Percentiles rank a stretch among this genome's conserved stretches.
phyloP scores from a whole-genome alignment of 2,888 invertebrate genomes.

The Fragum fragum region DNA sequence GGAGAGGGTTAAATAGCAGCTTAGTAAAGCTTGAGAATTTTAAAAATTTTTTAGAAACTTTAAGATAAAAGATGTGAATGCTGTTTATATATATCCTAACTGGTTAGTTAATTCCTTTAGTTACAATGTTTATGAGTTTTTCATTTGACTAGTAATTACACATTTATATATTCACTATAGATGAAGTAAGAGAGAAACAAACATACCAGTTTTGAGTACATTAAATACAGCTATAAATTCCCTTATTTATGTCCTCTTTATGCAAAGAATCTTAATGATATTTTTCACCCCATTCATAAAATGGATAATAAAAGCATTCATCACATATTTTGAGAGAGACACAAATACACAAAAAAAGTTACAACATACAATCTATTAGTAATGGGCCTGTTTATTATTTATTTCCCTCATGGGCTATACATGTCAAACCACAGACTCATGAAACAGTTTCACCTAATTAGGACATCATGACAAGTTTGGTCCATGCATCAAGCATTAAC shows the following conservation, averaged over 20 bases:
- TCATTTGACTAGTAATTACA: no score
- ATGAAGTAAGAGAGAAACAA: not conserved
- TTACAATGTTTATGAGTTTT: no score
- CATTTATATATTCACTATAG: no score
- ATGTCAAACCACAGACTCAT: not conserved
- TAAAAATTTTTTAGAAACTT: no score
- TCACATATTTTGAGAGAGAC: not conserved
- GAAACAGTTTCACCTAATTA: no score
- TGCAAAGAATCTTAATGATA: not conserved
- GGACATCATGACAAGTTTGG: no score
- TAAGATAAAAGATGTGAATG: no score
- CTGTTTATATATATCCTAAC: no score
- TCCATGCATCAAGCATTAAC: no score
- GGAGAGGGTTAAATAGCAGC: no score
- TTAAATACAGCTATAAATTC: not conserved
- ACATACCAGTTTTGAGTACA: constrained; percentile 13
- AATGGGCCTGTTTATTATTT: not conserved
- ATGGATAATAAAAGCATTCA: not conserved
- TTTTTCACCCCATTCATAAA: constrained; percentile 1
- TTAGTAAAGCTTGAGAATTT: no score
- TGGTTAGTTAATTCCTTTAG: no score
- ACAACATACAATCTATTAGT: not conserved
- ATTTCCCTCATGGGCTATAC: not conserved
- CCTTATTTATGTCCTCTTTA: not conserved
- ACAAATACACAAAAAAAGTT: not conserved